Evolutionary conservation across 2,113 vertebrate species (phyloP).

Genomic region (Pelvicachromis taeniatus): DNA sequence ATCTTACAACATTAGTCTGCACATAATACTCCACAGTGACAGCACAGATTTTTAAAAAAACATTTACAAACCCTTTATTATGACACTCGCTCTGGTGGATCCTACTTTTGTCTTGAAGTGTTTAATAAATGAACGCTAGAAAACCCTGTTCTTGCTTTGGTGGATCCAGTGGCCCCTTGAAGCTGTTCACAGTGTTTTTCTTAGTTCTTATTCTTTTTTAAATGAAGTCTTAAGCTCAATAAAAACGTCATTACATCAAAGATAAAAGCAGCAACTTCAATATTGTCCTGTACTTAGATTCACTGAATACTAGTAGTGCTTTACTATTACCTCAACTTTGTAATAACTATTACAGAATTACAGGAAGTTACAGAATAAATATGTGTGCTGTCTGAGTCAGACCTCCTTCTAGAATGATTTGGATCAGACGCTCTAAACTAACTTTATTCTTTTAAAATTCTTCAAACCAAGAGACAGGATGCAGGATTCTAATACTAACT

Average conservation of each 20-base stretch:
- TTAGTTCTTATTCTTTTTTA: not conserved
- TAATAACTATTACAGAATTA: not conserved
- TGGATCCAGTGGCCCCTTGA: not conserved
- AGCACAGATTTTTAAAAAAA: fast-evolving
- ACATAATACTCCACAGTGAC: not conserved
- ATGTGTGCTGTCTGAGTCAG: not conserved
- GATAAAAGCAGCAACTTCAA: not conserved
- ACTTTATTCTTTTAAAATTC: not conserved
- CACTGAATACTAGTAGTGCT: not conserved
- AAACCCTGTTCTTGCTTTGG: not conserved
- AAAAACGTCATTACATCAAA: not conserved
- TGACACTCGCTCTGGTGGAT: not conserved
- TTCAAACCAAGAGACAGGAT: not conserved
- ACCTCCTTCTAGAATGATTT: not conserved
- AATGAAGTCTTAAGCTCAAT: not conserved
- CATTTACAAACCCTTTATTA: not conserved
- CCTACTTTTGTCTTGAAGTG: not conserved
- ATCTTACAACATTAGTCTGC: not conserved
- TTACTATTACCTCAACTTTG: not conserved
- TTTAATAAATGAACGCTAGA: too few species aligned
- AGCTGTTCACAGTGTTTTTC: not conserved
- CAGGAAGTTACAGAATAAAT: not conserved
- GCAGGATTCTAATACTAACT: not conserved
- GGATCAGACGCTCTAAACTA: not conserved
- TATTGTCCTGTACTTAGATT: fast-evolving